A percentile compares a stretch with the other conserved stretches of the same genome.
Evolutionary conservation across 1,140 invertebrate genomes (phyloP).

Genomic region (Pogonus chalceus): DNA sequence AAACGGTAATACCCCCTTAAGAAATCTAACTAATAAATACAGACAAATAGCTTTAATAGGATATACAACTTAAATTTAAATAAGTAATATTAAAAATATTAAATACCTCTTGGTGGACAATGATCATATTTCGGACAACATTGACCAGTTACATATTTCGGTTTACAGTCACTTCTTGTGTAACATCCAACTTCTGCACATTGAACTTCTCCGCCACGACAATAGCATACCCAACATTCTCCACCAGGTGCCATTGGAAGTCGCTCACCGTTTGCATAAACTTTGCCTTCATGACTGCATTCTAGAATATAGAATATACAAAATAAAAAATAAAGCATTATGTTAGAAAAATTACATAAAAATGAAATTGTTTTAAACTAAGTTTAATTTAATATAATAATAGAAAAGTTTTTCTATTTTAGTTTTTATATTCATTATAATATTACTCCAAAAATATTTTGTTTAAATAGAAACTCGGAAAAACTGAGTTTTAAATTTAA

Average conservation of each 20-base stretch:
- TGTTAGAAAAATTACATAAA: no score
- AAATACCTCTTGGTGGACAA: slow-evolving; percentile 53
- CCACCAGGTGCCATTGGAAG: slow-evolving; percentile 51
- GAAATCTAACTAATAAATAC: slow-evolving; percentile 1
- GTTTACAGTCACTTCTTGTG: slow-evolving; percentile 60
- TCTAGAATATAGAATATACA: no score
- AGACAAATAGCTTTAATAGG: background rate
- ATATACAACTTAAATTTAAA: no score
- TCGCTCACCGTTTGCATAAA: slow-evolving; percentile 65
- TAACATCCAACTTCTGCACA: slow-evolving; percentile 65
- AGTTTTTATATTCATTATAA: no score
- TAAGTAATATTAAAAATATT: background rate
- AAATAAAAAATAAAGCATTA: no score
- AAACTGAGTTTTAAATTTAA: no score
- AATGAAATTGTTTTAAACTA: no score
- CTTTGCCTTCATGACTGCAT: slow-evolving; percentile 61
- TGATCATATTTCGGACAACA: slow-evolving; percentile 73
- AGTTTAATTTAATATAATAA: no score
- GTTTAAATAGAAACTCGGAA: no score
- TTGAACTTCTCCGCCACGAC: slow-evolving; percentile 64
- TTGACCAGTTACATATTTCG: slow-evolving; percentile 51
- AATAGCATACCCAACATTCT: slow-evolving; percentile 68
- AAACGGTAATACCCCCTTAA: no score
- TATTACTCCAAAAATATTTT: no score
- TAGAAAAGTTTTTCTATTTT: no score